A percentile compares a stretch with the other conserved stretches of the same genome.
Evolutionary conservation across 2,888 invertebrate species (phyloP).

Genomic region (Drosophila percnosoma): DNA sequence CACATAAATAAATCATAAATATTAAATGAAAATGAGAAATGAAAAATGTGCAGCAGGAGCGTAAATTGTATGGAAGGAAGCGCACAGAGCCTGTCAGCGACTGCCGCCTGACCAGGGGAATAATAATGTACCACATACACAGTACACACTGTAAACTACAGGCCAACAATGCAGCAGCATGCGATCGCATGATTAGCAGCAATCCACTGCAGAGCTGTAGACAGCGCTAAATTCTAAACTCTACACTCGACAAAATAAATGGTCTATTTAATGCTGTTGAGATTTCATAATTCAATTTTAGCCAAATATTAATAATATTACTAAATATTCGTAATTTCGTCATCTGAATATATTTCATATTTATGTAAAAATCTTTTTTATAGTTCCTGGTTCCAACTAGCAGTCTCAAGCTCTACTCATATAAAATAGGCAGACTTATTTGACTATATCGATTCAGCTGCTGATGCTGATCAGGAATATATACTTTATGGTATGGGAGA

Average conservation of each 20-base stretch:
- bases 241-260: background rate
- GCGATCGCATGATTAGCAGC: conserved; percentile 77
- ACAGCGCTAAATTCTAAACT: background rate
- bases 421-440: background rate
- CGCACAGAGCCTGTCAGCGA: conserved; percentile 75
- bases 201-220: conserved; percentile 41
- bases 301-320: background rate
- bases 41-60: conserved; percentile 69
- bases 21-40: conserved; percentile 77
- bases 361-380: background rate
- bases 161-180: conserved; percentile 56
- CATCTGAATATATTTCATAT: background rate
- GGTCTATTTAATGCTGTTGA: background rate
- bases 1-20: conserved; percentile 81
- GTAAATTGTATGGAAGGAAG: conserved; percentile 60
- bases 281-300: background rate
- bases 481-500: background rate
- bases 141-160: background rate
- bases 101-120: conserved; percentile 43
- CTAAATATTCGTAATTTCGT: background rate
- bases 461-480: background rate
- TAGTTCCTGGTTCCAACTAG: background rate
- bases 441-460: background rate
- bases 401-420: background rate
- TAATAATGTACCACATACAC: conserved; percentile 39